These are phyloP conservation scores for Trachymyrmex cornetzi DNA, from an alignment of 1,140 invertebrate genomes.

Conservation along the genomic window DNA sequence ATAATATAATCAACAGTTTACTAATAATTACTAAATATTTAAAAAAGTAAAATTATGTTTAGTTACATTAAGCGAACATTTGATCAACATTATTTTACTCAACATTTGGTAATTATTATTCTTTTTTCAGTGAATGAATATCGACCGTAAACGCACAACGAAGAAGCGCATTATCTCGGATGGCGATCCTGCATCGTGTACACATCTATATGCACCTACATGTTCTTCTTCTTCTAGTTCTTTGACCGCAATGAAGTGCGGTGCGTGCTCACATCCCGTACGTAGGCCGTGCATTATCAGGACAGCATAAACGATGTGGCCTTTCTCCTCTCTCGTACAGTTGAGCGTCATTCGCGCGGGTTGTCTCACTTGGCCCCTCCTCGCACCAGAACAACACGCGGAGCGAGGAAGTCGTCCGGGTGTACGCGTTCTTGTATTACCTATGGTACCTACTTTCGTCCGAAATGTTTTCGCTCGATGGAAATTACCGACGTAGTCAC, in stretches of 20 bases:
- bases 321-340: constrained; percentile 82
- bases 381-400: constrained; percentile 80
- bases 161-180: neutral
- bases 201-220: constrained; percentile 13
- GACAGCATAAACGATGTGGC: constrained; percentile 58
- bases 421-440: constrained; percentile 57
- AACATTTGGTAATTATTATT: too few species aligned
- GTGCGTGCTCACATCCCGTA: constrained; percentile 82
- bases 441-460: constrained; percentile 57
- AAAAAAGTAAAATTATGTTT: too few species aligned
- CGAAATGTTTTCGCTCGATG: constrained; percentile 22
- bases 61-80: too few species aligned
- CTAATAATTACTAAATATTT: too few species aligned
- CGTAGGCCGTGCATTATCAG: constrained; percentile 74
- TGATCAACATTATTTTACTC: too few species aligned
- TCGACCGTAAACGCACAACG: too few species aligned
- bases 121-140: too few species aligned
- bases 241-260: constrained; percentile 60
- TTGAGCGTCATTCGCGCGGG: constrained; percentile 84
- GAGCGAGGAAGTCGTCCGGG: constrained; percentile 19
- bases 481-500: neutral
- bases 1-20: too few species aligned
- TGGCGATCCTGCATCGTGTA: neutral
- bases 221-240: constrained; percentile 22
- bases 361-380: constrained; percentile 86